phyloP scores from a whole-genome alignment of 92 coral and sea anemone genomes.

The Pocillopora grandis region DNA sequence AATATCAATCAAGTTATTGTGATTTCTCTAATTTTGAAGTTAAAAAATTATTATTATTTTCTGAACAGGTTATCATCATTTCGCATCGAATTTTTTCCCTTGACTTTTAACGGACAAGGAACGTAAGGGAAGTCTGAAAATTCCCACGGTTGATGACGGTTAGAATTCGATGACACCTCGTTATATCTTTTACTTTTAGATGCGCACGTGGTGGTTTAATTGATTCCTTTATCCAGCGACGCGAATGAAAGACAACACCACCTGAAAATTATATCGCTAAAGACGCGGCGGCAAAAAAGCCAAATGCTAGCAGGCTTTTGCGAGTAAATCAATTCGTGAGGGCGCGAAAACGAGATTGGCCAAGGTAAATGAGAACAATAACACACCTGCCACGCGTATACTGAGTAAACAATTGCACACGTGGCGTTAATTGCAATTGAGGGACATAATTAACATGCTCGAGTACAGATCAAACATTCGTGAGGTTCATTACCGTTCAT shows the following conservation, averaged over 20 bases:
- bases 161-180: background rate
- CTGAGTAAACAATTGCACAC: conserved; percentile 10
- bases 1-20: background rate
- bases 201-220: conserved; percentile 8
- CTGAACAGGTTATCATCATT: background rate
- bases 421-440: conserved; percentile 27
- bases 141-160: conserved; percentile 14
- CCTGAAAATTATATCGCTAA: conserved; percentile 15
- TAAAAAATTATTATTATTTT: background rate
- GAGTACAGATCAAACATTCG: conserved; percentile 13
- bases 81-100: background rate
- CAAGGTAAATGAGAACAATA: conserved; percentile 4
- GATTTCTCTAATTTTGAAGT: background rate
- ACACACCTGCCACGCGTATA: conserved; percentile 25
- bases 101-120: background rate
- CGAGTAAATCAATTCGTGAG: conserved; percentile 8
- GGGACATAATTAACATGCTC: conserved; percentile 20
- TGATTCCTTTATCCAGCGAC: background rate
- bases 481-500: background rate
- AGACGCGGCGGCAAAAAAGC: conserved; percentile 24
- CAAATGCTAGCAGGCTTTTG: conserved; percentile 26
- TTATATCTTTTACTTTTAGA: background rate
- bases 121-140: background rate
- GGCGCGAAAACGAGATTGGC: conserved; percentile 10
- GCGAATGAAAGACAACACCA: conserved; percentile 1